Evolutionary conservation across 2,888 invertebrate genomes (phyloP), one percentile per base, ranked within the genome.

Genomic region (Argyresthia goedartella): DNA sequence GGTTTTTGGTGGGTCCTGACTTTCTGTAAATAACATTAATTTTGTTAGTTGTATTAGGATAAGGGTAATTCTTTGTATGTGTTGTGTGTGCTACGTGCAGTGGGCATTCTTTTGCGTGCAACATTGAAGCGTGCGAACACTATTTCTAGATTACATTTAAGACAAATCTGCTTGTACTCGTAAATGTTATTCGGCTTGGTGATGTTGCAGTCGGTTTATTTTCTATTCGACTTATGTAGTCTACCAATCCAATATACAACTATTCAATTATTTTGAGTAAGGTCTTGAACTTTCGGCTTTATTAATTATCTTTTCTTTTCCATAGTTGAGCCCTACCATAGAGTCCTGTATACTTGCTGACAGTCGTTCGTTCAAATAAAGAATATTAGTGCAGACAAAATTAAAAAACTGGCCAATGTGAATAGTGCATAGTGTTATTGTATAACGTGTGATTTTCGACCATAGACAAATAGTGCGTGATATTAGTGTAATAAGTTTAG

Each of bases 311-410:
- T 56, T 55, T 57, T 55, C 54, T 54, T 61, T 52, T 52, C 25
- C 25, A 25, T 25, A 25, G 25, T 39, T 73, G 74, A 74, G 73
- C 73, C 73, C 69, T 68, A 65, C 55, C 63, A 25, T 25, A 69
- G 76, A 78, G 78, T 76, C 76, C 76, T 73, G 74, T 75, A 65
- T 60, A 25, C 6, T 6, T 25, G 25, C 25, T 25, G 25, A 25
- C 25, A 25, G 25, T 25, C 25, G 25, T 25, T 25, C 25, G 25
- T 6, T 25, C 25, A 6, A 25, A 2, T 25, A 25, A 25, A 25
- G 25, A 25, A 25, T n/a, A n/a, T n/a, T n/a, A n/a, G 3, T 25
- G 25, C 25, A 4, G 6, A 25, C 6, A 4, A 25, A 25, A 4
- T 25, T 57, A 57, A 59, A 57, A 58, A 58, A 62, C 59, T 62